phyloP scores from a whole-genome alignment of 2,797 vertebrate species.

The Scarus forsteni region DNA sequence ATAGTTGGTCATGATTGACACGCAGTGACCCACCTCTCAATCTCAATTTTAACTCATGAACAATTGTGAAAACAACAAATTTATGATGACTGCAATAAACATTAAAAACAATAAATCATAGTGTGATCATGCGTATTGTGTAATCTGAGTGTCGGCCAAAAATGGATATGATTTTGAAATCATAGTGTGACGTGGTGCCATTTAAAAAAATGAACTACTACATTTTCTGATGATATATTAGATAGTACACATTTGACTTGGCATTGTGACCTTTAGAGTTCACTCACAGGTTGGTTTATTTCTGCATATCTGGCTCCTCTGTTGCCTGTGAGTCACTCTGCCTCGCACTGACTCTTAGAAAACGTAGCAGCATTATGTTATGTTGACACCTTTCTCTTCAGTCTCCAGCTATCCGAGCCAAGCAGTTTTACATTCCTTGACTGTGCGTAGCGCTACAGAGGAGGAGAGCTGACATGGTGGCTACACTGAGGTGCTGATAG shows the following conservation, averaged over 20 bases:
- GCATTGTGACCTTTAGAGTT: conserved; percentile 18
- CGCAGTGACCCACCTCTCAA: too few relatives aligned
- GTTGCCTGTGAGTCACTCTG: conserved; percentile 39
- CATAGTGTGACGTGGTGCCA: too few relatives aligned
- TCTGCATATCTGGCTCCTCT: background rate
- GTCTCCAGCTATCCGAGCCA: conserved; percentile 48
- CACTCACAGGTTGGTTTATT: conserved; percentile 24
- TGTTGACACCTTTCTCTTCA: conserved; percentile 55
- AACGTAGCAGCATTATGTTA: conserved; percentile 19
- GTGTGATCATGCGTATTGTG: too few relatives aligned
- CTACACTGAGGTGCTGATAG: conserved; percentile 77
- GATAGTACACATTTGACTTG: background rate
- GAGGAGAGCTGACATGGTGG: conserved; percentile 76
- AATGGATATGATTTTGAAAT: too few relatives aligned
- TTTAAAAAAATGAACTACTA: too few relatives aligned
- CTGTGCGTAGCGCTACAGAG: conserved; percentile 60
- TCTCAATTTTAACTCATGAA: too few relatives aligned
- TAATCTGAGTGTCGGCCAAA: too few relatives aligned
- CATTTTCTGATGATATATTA: too few relatives aligned
- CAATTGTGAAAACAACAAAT: too few relatives aligned
- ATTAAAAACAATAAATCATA: too few relatives aligned
- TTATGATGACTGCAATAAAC: too few relatives aligned
- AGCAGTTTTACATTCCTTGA: conserved; percentile 64
- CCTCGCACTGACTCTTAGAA: conserved; percentile 37
- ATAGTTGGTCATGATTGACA: too few relatives aligned